Evolutionary conservation across 2,888 invertebrate species (phyloP).

Genomic region (Euclidia mi): DNA sequence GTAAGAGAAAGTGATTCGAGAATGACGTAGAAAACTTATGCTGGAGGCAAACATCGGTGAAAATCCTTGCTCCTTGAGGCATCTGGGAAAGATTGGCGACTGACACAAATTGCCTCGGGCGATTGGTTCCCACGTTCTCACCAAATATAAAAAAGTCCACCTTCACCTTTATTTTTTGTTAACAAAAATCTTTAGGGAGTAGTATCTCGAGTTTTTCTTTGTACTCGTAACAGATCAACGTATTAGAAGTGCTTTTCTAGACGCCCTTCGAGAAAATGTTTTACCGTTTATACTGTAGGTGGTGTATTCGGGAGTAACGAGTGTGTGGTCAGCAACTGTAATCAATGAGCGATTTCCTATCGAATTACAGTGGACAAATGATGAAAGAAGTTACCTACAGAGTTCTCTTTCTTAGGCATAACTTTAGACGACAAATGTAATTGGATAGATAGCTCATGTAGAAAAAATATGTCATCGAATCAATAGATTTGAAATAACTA

Average conservation of each 20-base stretch:
- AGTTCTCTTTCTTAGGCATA: too few species aligned
- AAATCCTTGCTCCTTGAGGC: slow-evolving; percentile 41
- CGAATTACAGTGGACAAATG: too few species aligned
- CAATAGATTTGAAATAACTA: too few species aligned
- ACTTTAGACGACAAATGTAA: too few species aligned
- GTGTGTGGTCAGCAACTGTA: too few species aligned
- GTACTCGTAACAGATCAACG: background rate
- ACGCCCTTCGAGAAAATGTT: background rate
- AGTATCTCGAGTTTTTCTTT: slow-evolving; percentile 2
- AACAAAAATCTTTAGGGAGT: background rate
- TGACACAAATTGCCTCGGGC: slow-evolving; percentile 63
- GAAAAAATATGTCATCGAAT: too few species aligned
- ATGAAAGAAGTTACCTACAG: too few species aligned
- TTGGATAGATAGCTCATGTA: too few species aligned
- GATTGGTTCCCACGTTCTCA: slow-evolving; percentile 62
- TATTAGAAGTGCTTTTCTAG: background rate
- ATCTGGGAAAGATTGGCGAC: slow-evolving; percentile 44
- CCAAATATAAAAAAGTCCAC: slow-evolving; percentile 56
- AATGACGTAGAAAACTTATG: slow-evolving; percentile 43
- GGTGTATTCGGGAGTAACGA: too few species aligned
- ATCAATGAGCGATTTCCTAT: too few species aligned
- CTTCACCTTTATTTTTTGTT: slow-evolving; percentile 25
- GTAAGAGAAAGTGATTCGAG: slow-evolving; percentile 42
- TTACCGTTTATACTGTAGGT: too few species aligned
- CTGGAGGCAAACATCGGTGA: slow-evolving; percentile 35